A percentile compares a stretch with the other conserved stretches of the same genome.
Evolutionary conservation across 1,140 invertebrate genomes (phyloP).

Genomic region (Cydia pomonella): DNA sequence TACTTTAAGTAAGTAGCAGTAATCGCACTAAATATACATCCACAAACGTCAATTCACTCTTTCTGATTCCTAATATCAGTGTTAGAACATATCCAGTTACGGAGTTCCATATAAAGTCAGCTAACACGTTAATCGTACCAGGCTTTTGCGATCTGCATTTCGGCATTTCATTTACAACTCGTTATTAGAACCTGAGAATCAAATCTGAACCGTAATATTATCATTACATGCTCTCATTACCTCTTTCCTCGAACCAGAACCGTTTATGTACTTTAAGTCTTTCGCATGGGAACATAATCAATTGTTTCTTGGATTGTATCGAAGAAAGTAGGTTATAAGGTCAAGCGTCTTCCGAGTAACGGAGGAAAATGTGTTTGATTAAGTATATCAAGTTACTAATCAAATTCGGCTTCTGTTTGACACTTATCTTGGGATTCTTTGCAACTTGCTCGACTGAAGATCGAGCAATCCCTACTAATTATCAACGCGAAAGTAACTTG

Average conservation of each 20-base stretch:
- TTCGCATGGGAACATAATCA: constrained; percentile 25
- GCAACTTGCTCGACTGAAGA: not conserved
- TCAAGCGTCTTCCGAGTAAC: constrained; percentile 42
- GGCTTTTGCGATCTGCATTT: constrained; percentile 42
- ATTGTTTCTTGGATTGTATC: constrained; percentile 53
- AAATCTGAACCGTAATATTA: constrained; percentile 30
- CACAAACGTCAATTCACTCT: no score
- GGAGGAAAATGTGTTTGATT: constrained; percentile 27
- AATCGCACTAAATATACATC: no score
- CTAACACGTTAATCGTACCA: constrained; percentile 32
- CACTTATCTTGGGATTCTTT: constrained; percentile 12
- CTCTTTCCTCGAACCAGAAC: not conserved
- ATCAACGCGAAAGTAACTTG: no score
- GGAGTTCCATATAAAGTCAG: not conserved
- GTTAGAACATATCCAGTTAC: not conserved
- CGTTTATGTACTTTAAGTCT: not conserved
- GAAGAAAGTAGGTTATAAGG: constrained; percentile 60
- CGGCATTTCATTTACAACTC: constrained; percentile 38
- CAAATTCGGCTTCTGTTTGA: constrained; percentile 23
- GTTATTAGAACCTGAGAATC: not conserved
- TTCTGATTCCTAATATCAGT: not conserved
- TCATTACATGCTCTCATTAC: not conserved
- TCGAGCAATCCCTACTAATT: no score
- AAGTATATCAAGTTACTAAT: constrained; percentile 29
- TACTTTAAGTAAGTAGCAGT: no score